A percentile compares a stretch with the other conserved stretches of the same genome.
Conservation (phyloP, 2,888 invertebrate species). For the Rosalia funebris region DNA sequence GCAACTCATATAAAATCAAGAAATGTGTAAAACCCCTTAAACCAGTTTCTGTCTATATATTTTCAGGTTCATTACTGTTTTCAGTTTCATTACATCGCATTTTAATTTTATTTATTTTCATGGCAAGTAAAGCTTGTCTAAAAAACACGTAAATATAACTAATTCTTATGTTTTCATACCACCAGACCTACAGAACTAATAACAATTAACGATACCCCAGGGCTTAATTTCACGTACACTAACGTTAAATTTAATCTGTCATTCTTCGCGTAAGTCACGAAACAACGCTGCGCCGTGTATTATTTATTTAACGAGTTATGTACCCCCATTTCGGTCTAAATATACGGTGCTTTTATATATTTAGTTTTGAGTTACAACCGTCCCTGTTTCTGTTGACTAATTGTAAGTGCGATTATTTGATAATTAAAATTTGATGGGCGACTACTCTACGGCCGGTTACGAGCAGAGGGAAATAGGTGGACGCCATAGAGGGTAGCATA, state of each 20-base stretch:
- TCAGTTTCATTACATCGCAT: no score
- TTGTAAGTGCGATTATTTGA: neutral
- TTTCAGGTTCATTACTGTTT: no score
- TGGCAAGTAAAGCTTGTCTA: no score
- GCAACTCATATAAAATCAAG: no score
- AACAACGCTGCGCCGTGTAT: conserved; percentile 18
- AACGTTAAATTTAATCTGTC: conserved; percentile 24
- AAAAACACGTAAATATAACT: no score
- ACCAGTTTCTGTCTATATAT: no score
- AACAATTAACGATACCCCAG: conserved; percentile 29
- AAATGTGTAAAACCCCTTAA: no score
- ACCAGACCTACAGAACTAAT: conserved; percentile 14
- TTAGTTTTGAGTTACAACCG: neutral
- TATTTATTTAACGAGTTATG: conserved; percentile 19
- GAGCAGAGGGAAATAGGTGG: no score
- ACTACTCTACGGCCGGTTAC: no score
- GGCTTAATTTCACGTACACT: conserved; percentile 18
- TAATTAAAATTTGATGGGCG: neutral
- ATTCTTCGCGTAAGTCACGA: conserved; percentile 20
- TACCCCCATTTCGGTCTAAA: conserved; percentile 2
- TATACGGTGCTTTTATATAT: conserved; percentile 15
- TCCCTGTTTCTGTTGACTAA: neutral
- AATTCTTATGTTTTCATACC: no score
- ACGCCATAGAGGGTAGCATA: no score
- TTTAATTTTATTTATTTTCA: no score